Conservation (phyloP, 1,140 invertebrate genomes). For the Drosophila cardini region DNA sequence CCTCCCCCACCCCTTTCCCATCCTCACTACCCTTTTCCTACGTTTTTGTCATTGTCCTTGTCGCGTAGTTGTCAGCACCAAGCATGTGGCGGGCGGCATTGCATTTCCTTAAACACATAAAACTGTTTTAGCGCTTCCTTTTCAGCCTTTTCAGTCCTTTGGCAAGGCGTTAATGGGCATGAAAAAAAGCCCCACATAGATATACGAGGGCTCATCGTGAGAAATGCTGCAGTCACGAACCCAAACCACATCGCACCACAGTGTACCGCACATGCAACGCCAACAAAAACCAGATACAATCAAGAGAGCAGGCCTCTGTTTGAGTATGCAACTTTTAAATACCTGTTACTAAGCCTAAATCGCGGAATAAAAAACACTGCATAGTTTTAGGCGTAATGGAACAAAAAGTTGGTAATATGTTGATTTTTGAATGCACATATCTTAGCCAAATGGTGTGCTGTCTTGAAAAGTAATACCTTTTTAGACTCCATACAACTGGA, state of each 20-base stretch:
- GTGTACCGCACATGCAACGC: constrained; percentile 32
- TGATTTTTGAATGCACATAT: no score
- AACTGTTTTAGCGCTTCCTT: constrained; percentile 68
- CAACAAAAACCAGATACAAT: constrained; percentile 62
- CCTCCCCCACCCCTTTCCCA: neutral
- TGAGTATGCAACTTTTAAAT: no score
- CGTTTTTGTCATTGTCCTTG: constrained; percentile 28
- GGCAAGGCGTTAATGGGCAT: constrained; percentile 63
- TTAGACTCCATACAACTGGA: no score
- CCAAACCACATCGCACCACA: constrained; percentile 6
- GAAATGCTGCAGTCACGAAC: constrained; percentile 62
- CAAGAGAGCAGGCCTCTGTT: neutral
- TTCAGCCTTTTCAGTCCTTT: constrained; percentile 54
- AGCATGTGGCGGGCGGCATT: constrained; percentile 43
- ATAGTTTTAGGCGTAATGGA: no score
- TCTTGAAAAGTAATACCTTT: no score
- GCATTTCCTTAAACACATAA: constrained; percentile 71
- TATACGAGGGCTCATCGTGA: constrained; percentile 50
- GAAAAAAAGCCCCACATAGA: constrained; percentile 39
- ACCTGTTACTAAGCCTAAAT: no score
- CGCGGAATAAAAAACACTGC: no score
- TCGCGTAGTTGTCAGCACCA: constrained; percentile 51
- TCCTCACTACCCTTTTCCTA: neutral
- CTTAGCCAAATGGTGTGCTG: no score
- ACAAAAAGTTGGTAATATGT: no score